phyloP scores from a whole-genome alignment of 2,797 vertebrate genomes.

The Spinibarbus caldwelli region DNA sequence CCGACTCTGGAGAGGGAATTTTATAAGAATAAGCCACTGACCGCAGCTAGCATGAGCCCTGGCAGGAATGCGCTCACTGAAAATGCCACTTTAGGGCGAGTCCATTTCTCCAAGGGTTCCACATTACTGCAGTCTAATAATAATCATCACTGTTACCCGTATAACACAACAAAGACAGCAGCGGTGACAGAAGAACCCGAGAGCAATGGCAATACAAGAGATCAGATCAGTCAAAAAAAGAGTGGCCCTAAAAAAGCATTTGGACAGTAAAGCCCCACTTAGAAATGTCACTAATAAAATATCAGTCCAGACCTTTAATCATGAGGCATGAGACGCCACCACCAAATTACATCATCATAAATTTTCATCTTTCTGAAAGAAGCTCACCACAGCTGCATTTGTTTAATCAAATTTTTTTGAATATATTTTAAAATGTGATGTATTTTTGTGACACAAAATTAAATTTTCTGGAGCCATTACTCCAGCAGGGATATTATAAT shows the following conservation, averaged over 20 bases:
- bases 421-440: too few species aligned
- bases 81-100: conserved; percentile 6
- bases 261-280: neutral
- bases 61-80: neutral
- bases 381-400: neutral
- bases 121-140: conserved; percentile 19
- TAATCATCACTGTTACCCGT: conserved; percentile 1
- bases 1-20: conserved; percentile 66
- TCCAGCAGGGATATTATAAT: neutral
- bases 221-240: neutral
- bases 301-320: neutral
- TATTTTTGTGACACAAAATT: too few species aligned
- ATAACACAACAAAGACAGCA: neutral
- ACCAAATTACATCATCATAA: neutral
- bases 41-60: conserved; percentile 29
- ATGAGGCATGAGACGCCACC: neutral
- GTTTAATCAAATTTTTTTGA: neutral
- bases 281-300: neutral
- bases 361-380: neutral
- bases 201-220: neutral
- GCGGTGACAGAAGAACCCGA: neutral
- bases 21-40: conserved; percentile 59
- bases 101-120: neutral
- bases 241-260: neutral
- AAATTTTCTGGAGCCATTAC: neutral